phyloP scores from a whole-genome alignment of 2,797 vertebrate species.

The Parauchenoglanis ngamensis region DNA sequence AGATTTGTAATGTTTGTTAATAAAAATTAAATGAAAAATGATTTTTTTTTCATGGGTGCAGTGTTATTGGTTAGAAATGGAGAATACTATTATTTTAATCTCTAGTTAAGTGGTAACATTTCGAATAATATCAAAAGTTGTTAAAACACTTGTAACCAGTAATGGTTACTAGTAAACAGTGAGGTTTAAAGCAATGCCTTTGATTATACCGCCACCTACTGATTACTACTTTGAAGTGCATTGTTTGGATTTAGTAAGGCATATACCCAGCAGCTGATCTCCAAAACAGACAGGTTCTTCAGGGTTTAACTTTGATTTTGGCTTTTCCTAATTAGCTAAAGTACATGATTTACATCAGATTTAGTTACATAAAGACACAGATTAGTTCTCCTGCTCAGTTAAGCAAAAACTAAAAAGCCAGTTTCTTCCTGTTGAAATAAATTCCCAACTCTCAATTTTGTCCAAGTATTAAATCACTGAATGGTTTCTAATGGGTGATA shows the following conservation, averaged over 20 bases:
- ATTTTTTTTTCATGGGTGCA: neutral
- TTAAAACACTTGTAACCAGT: neutral
- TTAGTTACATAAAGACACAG: neutral
- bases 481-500: neutral
- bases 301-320: neutral
- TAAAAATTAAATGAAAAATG: constrained; percentile 16
- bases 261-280: neutral
- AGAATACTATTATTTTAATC: neutral
- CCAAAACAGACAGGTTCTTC: neutral
- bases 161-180: neutral
- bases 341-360: neutral
- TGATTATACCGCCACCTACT: constrained; percentile 16
- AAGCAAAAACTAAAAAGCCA: neutral
- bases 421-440: neutral
- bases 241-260: neutral
- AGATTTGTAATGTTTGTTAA: constrained; percentile 44
- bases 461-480: neutral
- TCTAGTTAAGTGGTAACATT: neutral
- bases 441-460: neutral
- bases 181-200: neutral
- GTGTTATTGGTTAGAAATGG: neutral
- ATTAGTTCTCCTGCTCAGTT: neutral
- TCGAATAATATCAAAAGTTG: no score
- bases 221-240: neutral
- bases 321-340: neutral